Evolutionary conservation across 2,888 invertebrate genomes (phyloP), one percentile per base, ranked within the genome.

Genomic region (Euzophera pinguis): DNA sequence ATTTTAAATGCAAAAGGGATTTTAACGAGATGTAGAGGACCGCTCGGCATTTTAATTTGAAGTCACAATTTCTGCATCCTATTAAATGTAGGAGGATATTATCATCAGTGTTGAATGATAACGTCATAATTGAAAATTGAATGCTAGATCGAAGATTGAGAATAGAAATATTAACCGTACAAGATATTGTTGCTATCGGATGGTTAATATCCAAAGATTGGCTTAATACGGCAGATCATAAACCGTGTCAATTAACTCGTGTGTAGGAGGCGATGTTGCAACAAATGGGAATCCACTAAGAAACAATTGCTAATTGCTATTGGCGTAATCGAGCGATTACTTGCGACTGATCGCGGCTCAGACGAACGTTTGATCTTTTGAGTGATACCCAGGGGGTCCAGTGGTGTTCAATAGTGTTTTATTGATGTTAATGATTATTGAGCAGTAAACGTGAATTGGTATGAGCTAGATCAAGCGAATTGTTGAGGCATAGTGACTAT

Each of bases 81-180:
- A 56, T 53, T 59, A 61, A 60, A 60, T 56, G 56, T 60, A 54
- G 53, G 48, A 56, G 54, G 58, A 16, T 41, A 41, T 45, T 5
- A 32, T 14, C n/a, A 32, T 32, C 32, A 45, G 45, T 32, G 43
- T 43, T 43, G 13, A 32, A 45, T 16, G 34, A 16, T 9, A 16
- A 1, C 13, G 16, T 8, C 10, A 32, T 32, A 45, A 32, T 10
- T 8, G 14, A 9, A 32, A 29, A 45, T 42, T 2, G 42, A 32
- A 32, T 42, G 12, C 12, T 27, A 8, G 13, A 32, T 45, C 29
- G 9, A 12, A 10, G 32, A 0, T 16, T 4, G 10, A 32, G 14
- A 32, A 45, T 45, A 13, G 29, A 45, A 13, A 16, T 32, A 45
- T 45, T 32, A 45, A 45, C 5, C n/a, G 8, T 45, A 45, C 10